These are phyloP conservation scores for Oasisia sp. DNA, from an alignment of 2,888 invertebrate species.

Conservation along the genomic window DNA sequence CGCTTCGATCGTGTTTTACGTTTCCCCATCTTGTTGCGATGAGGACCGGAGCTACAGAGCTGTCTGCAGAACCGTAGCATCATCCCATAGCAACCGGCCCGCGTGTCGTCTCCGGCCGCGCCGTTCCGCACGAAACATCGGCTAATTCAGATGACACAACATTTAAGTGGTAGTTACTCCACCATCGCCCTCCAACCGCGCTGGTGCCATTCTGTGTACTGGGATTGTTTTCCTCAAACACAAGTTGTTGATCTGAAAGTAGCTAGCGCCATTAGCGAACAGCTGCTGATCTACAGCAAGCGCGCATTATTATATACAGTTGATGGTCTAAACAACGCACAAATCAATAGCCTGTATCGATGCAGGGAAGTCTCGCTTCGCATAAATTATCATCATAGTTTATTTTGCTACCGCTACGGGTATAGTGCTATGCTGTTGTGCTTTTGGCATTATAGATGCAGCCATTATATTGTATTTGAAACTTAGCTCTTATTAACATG, in stretches of 20 bases:
- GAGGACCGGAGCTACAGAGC: background rate
- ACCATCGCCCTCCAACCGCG: background rate
- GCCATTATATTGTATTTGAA: background rate
- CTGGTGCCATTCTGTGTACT: background rate
- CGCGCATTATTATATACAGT: background rate
- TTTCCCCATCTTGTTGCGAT: background rate
- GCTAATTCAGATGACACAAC: background rate
- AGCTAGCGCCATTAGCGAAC: background rate
- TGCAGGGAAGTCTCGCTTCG: background rate
- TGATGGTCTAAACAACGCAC: background rate
- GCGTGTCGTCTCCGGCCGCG: background rate
- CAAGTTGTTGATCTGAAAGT: background rate
- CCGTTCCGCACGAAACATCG: background rate
- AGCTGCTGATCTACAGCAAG: background rate
- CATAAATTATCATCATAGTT: background rate
- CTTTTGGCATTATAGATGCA: background rate
- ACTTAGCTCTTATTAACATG: background rate
- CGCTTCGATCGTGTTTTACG: background rate
- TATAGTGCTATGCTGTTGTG: background rate
- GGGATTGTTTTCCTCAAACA: background rate
- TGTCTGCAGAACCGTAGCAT: background rate
- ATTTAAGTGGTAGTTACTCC: background rate
- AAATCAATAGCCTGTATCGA: background rate
- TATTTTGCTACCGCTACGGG: background rate
- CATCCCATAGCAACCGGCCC: background rate